These are phyloP conservation scores for Calameuta filiformis DNA, from an alignment of 2,888 invertebrate genomes.

Conservation along the genomic window DNA sequence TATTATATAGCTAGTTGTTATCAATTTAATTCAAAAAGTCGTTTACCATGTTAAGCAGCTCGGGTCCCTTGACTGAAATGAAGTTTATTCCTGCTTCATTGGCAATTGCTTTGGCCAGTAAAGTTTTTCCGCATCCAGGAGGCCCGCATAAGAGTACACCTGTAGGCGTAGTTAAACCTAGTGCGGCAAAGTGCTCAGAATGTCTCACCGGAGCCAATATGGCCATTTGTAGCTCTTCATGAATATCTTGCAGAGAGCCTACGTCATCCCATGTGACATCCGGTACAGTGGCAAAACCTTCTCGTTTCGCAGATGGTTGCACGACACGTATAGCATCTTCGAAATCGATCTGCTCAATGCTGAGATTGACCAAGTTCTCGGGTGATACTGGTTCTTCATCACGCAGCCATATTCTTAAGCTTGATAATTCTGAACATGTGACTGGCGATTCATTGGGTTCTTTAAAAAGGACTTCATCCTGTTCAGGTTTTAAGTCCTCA, in stretches of 20 bases:
- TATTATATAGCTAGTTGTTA: slow-evolving; percentile 4
- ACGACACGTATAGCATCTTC: slow-evolving; percentile 81
- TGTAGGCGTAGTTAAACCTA: slow-evolving; percentile 85
- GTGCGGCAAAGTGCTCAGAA: slow-evolving; percentile 80
- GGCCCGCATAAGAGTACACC: slow-evolving; percentile 97
- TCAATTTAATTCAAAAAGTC: slow-evolving; percentile 15
- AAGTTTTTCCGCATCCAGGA: slow-evolving; percentile 96
- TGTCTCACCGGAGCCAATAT: slow-evolving; percentile 93
- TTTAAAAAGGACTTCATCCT: background rate
- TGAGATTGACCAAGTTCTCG: slow-evolving; percentile 74
- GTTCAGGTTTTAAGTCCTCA: slow-evolving; percentile 6
- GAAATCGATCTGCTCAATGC: slow-evolving; percentile 82
- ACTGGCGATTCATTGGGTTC: background rate
- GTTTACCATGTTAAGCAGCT: slow-evolving; percentile 93
- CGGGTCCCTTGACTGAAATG: slow-evolving; percentile 98
- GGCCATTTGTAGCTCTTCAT: slow-evolving; percentile 90
- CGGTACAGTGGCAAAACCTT: slow-evolving; percentile 97
- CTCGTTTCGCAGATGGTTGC: slow-evolving; percentile 93
- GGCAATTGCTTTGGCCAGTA: slow-evolving; percentile 97
- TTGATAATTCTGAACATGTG: slow-evolving; percentile 62
- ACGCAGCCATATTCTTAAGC: slow-evolving; percentile 76
- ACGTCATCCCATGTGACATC: slow-evolving; percentile 98
- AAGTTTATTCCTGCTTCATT: slow-evolving; percentile 99
- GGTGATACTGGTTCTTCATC: slow-evolving; percentile 72
- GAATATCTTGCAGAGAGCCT: slow-evolving; percentile 88